Base-by-base conservation (phyloP, 2,797 vertebrate genomes). In the Sebastolobus altivelis region DNA sequence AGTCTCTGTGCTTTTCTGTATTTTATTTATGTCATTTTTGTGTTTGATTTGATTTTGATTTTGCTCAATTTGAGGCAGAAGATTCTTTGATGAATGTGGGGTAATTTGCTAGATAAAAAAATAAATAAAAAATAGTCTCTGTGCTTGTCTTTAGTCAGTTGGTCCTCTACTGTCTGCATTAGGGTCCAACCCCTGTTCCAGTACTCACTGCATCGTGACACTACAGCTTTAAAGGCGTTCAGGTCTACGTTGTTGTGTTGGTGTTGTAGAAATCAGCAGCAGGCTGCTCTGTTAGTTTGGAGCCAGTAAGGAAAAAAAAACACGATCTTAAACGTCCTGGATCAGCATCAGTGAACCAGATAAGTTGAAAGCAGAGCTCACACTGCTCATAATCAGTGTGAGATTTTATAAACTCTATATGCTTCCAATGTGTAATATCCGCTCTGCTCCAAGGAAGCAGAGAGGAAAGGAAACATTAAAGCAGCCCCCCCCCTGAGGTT, bases 341-440 rank as follows among this genome's bases (percentile, higher is more conserved):
- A 88, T 90, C 81, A 72, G 86, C 80, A 13, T 83, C 70, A 71
- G 62, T 74, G 87, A 86, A 73, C 78, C 88, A 80, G 83, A 82
- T 56, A 59, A 77, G 10, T 35, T 65, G 59, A 81, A 75, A 83
- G 82, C 88, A 37, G 38, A 70, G 63, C 85, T 87, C 92, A 84
- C 75, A 58, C 72, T 73, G 85, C 87, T 93, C 87, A 86, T 90
- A 80, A 90, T 90, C 90, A 91, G 81, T 87, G 84, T 90, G 91
- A 92, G 85, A 88, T 88, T 90, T 92, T 88, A 92, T 92, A 92
- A 92, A 92, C 69, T 82, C 80, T 92, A 78, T 88, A 91, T 81
- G 91, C 89, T 88, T 88, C 83, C 90, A 94, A 93, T 91, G 60
- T 86, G 89, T 88, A 95, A 95, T 95, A 95, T 95, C 94, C 92